Evolutionary conservation across 2,113 vertebrate genomes (phyloP), one percentile per base, ranked within the genome.

Genomic region (Orthonyx spaldingii): DNA sequence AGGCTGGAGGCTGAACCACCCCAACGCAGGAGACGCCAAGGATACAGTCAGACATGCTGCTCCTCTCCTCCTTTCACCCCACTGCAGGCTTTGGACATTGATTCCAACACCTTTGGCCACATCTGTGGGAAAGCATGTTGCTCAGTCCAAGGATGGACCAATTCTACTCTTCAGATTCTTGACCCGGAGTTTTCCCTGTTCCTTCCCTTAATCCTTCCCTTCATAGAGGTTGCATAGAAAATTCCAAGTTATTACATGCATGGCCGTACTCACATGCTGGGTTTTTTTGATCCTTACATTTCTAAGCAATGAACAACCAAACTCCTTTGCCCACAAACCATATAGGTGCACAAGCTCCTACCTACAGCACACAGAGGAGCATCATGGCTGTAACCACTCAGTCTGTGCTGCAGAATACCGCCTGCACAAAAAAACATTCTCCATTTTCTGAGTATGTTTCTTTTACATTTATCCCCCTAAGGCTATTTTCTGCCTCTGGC

Each of bases 401-500:
- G 7, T 13, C 74, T 65, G 27, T 4, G 26, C 32, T 23, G 5
- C 42, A 24, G 11, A 57, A 42, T 8, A 42, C 30, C 82, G 57
- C 44, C 4, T 41, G 20, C 26, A 78, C 50, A 56, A 83, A 80
- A 80, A 16, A 10, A 3, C 5, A 7, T 78, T 91, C 74, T 80
- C 64, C 49, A 30, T 74, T 74, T 85, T 95, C 70, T 64, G 47
- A 69, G 13, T 3, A 12, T 7, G 5, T 65, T 94, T 60, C 59
- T 86, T 86, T 37, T 56, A 21, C 26, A 13, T 92, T 91, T 88
- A 50, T 50, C 28, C 83, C 78, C 59, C 60, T 63, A 74, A 75
- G 80, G 20, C 88, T 76, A 56, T 95, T 92, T 96, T 93, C 72
- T 91, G 84, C 87, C 65, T 63, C 56, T 80, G 72, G 61, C 88